phyloP scores from a whole-genome alignment of 2,113 vertebrate genomes.

The Ciconia stormi region DNA sequence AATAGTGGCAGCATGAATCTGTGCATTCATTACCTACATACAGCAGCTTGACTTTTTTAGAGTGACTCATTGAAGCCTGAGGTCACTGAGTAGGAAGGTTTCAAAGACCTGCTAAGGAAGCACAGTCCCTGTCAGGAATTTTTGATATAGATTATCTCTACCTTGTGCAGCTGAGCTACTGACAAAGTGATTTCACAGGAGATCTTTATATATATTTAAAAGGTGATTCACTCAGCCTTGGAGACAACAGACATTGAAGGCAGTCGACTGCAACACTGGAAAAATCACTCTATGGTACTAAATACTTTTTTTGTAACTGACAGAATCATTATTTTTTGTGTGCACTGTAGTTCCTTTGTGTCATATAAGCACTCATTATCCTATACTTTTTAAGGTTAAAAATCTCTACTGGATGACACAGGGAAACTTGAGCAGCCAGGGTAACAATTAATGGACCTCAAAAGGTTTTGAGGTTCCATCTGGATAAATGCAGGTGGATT shows the following conservation, averaged over 20 bases:
- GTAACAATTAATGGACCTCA: background rate
- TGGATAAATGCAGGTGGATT: background rate
- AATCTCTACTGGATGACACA: slow-evolving; percentile 2
- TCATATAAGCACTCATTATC: slow-evolving; percentile 36
- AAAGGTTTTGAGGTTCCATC: background rate
- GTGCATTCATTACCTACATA: slow-evolving; percentile 41
- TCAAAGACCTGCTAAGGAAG: slow-evolving; percentile 28
- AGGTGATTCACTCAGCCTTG: slow-evolving; percentile 42
- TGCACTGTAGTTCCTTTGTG: slow-evolving; percentile 15
- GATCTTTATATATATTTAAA: slow-evolving; percentile 61
- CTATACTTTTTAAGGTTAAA: slow-evolving; percentile 7
- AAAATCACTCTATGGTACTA: slow-evolving; percentile 27
- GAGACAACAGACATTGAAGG: slow-evolving; percentile 39
- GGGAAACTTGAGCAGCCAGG: background rate
- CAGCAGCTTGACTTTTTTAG: slow-evolving; percentile 23
- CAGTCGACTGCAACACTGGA: background rate
- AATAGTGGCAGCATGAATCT: background rate
- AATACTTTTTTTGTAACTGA: slow-evolving; percentile 12
- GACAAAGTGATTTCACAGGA: slow-evolving; percentile 58
- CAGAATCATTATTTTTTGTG: background rate
- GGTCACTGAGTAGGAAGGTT: slow-evolving; percentile 50
- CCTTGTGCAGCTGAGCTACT: slow-evolving; percentile 28
- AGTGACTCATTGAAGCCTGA: slow-evolving; percentile 42
- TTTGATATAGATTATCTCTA: slow-evolving; percentile 56
- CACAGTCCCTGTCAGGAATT: slow-evolving; percentile 51